phyloP scores from a whole-genome alignment of 2,797 vertebrate genomes.

The Sebastes dallii region DNA sequence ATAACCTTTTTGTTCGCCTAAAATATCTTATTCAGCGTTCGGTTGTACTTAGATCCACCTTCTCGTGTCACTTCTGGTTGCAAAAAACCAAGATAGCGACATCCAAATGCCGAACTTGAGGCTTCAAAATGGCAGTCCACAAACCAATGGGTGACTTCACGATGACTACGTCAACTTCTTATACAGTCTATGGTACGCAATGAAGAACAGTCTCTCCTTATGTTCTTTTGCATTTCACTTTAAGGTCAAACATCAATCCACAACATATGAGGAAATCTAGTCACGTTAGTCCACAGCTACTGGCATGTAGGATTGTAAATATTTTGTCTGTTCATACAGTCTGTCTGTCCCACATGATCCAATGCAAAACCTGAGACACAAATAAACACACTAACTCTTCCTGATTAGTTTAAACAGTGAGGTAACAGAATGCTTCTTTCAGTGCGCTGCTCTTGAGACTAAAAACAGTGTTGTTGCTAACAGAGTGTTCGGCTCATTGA shows the following conservation, averaged over 20 bases:
- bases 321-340: not conserved
- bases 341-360: not conserved
- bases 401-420: conserved; percentile 1
- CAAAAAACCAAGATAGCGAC: too few relatives aligned
- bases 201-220: not conserved
- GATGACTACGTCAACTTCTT: too few relatives aligned
- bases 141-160: too few relatives aligned
- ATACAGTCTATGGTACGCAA: not conserved
- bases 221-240: not conserved
- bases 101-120: too few relatives aligned
- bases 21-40: too few relatives aligned
- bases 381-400: not conserved
- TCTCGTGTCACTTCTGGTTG: too few relatives aligned
- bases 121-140: too few relatives aligned
- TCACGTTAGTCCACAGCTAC: not conserved
- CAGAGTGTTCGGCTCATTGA: conserved; percentile 52
- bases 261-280: not conserved
- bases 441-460: not conserved
- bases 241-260: conserved; percentile 10
- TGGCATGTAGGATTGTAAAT: not conserved
- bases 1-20: too few relatives aligned
- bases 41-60: too few relatives aligned
- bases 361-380: not conserved
- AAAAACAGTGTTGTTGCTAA: conserved; percentile 3
- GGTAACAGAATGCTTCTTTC: not conserved